Evolutionary conservation across 2,888 invertebrate species (phyloP).

Genomic region (Drosophila fungiperda): DNA sequence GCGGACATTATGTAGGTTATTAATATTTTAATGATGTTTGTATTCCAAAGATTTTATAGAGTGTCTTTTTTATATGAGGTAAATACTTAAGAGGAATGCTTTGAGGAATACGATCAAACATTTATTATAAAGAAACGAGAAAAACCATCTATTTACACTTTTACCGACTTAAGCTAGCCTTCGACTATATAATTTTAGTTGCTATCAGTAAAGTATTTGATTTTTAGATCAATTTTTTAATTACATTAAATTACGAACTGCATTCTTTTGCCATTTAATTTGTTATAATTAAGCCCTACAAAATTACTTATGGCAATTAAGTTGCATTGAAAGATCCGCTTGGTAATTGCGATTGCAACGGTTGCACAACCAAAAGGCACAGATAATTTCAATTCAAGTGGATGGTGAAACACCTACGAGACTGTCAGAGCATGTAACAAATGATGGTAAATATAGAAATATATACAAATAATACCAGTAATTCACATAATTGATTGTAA

Average conservation of each 20-base stretch:
- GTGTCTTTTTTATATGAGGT: not conserved
- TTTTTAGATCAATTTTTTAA: constrained; percentile 24
- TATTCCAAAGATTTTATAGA: not conserved
- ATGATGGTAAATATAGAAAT: constrained; percentile 46
- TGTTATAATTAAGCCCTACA: constrained; percentile 66
- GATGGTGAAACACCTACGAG: constrained; percentile 53
- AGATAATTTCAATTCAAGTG: constrained; percentile 19
- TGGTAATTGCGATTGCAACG: constrained; percentile 53
- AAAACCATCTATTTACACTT: not conserved
- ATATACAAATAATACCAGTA: constrained; percentile 14
- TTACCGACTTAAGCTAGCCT: not conserved
- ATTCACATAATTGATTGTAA: constrained; percentile 14
- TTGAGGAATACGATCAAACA: not conserved
- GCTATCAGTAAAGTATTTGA: not conserved
- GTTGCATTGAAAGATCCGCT: constrained; percentile 67
- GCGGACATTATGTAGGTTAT: constrained; percentile 1
- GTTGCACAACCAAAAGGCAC: constrained; percentile 57
- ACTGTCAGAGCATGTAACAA: constrained; percentile 39
- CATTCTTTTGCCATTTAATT: constrained; percentile 60
- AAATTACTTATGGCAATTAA: constrained; percentile 50
- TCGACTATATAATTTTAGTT: not conserved
- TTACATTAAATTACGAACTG: constrained; percentile 27
- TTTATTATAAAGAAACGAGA: not conserved
- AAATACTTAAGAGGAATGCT: not conserved
- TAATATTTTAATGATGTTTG: not conserved